phyloP scores from a whole-genome alignment of 2,797 vertebrate species.

The Sebastes flavidus region DNA sequence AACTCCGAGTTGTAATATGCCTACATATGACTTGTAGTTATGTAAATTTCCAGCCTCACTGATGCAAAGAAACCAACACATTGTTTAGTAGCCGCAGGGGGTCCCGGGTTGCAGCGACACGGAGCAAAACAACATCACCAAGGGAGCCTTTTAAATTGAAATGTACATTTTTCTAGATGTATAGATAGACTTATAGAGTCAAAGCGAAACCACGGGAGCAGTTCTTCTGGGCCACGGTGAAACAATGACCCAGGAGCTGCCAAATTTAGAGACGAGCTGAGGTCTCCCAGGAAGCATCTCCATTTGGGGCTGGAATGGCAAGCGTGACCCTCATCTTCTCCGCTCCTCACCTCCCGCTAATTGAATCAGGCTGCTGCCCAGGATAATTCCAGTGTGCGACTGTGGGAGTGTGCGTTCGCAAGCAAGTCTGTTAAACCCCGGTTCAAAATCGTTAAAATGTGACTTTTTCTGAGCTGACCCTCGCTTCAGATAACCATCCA shows the following conservation, averaged over 20 bases:
- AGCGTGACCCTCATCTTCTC: constrained; percentile 79
- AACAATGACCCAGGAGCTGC: constrained; percentile 77
- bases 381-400: constrained; percentile 52
- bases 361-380: constrained; percentile 79
- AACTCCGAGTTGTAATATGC: neutral
- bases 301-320: constrained; percentile 75
- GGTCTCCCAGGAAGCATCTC: constrained; percentile 75
- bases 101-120: neutral
- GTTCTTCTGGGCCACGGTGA: constrained; percentile 66
- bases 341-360: constrained; percentile 81
- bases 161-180: constrained; percentile 60
- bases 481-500: constrained; percentile 25
- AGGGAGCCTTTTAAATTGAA: constrained; percentile 56
- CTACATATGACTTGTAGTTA: neutral
- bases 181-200: constrained; percentile 51
- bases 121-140: constrained; percentile 19
- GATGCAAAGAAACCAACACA: constrained; percentile 5
- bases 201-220: constrained; percentile 39
- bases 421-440: constrained; percentile 43
- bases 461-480: constrained; percentile 33
- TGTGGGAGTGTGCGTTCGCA: constrained; percentile 3
- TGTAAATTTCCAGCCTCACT: constrained; percentile 2
- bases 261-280: constrained; percentile 76
- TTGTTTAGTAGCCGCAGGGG: constrained; percentile 30
- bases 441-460: constrained; percentile 49